Base-by-base conservation (phyloP, 2,888 invertebrate species). In the Rhodophaea formosa region DNA sequence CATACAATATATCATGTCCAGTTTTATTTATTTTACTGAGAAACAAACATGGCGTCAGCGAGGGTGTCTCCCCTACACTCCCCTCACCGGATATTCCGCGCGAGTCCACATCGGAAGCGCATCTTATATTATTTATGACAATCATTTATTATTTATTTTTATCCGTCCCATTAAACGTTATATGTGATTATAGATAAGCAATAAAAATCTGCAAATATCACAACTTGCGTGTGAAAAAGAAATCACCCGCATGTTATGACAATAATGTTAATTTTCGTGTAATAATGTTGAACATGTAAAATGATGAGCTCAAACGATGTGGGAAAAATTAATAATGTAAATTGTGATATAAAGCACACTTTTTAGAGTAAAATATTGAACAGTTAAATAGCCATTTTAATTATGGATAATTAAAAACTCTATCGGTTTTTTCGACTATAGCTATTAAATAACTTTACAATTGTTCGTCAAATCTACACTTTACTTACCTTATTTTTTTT, bases 41-140 rank as follows among this genome's bases (percentile, higher is more conserved):
- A 80, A 79, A 77, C 72, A 75, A 80, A 82, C 76, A 88, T 88
- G 87, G 88, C 87, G 81, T 69, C 62, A 14, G 59, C 71, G 80
- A 79, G 88, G 87, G 88, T 82, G 81, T 63, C 82, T 76, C 87
- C 88, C 86, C 84, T 73, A 75, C 82, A 82, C 81, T 83, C 75
- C 86, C 88, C 85, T 82, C 72, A 74, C 82, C 83, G 84, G 84
- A 83, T 76, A 72, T 72, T 64, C 69, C 68, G 66, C 75, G 71
- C 72, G 72, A 70, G 72, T 69, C 75, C 71, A 71, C 77, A 79
- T 80, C 86, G 86, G 89, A 89, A 87, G 79, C 79, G 72, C 70
- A 73, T 64, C 68, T 72, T 77, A 79, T 49, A 51, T 82, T 72
- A 84, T 82, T 85, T 84, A 83, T 79, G 72, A 71, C 65, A 70